Base-by-base conservation (phyloP, 2,888 invertebrate species). In the Altica lythri region DNA sequence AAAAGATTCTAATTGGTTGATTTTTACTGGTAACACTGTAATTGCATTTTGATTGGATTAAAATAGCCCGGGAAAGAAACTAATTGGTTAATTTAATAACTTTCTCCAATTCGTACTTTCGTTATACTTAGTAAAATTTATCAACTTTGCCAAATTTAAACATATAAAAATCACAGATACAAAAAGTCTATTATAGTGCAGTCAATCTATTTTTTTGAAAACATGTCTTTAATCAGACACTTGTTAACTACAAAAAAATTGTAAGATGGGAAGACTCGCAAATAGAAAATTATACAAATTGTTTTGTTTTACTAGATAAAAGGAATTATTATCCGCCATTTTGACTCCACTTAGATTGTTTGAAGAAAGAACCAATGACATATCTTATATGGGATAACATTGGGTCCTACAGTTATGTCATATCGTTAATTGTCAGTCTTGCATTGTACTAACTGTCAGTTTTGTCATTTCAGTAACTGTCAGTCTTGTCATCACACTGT, bases 161-260 rank as follows among this genome's bases (percentile, higher is more conserved):
- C 1, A 19, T 34, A 45, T 1, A 5, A 22, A 19, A 34, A 45
- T 45, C 45, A 45, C 45, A 45, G 45, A 45, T 45, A 45, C 34
- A 45, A 4, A 34, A 45, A 45, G 45, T 34, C 45, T 45, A 45
- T 45, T 34, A n/a, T n/a, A 34, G 45, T 45, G 45, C 45, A 45
- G 45, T 45, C 34, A 34, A 45, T 14, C 19, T 44, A 32, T 34
- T 34, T 34, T 22, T 22, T 4, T 22, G 8, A 4, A 8, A 22
- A 5, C 8, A 8, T 5, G 22, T 22, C 22, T 8, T 22, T 4
- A 22, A 22, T 5, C 22, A 5, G 22, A 4, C 4, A 5, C 22
- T 22, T 22, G 22, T 4, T 22, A 8, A 22, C 4, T 4, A 8
- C 4, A 22, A 4, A 22, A 22, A 22, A 8, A 8, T 8, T 8